Evolutionary conservation across 2,888 invertebrate species (phyloP), one percentile per base, ranked within the genome.

Genomic region (Cephonodes hylas): DNA sequence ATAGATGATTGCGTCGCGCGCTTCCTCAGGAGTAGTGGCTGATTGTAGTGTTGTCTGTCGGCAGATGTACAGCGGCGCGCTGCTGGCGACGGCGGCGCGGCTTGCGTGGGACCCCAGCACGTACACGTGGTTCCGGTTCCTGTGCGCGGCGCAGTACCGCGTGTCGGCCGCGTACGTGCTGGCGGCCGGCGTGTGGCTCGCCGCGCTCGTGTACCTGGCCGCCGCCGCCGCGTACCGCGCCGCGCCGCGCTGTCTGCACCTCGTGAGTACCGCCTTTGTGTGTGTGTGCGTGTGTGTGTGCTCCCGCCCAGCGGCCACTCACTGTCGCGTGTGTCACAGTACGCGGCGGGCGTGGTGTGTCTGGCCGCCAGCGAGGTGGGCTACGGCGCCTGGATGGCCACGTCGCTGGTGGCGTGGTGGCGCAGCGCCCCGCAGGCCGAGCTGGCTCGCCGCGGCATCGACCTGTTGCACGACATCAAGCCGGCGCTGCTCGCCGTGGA

Each of bases 61-160:
- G n/a, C 86, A 92, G 91, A 91, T 91, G 91, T 92, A 90, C 87
- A 85, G 85, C 78, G 91, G 91, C 72, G 91, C 91, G 75, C 82
- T 92, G 83, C 86, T 92, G 80, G 86, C 90, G 76, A 92, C 91
- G 75, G 90, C 91, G 79, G 91, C 91, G 81, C 88, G 91, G 74
- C 88, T 91, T 73, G 87, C 90, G 72, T 91, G 91, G 91, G 91
- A 91, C 84, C 91, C 91, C 64, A 88, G 88, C 86, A 91, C 91
- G 38, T 91, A 91, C 88, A 76, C 89, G 74, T 91, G 91, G 91
- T 90, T 91, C 85, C 84, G 91, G 42, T 91, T 86, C 86, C 83
- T 91, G 83, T 89, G 89, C 81, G 86, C 70, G 70, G 81, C 87
- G 82, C 91, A 91, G 88, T 91, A 91, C 86, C 89, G 87, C 80